Conservation (phyloP, 2,888 invertebrate species). For the Deroplatys truncata region DNA sequence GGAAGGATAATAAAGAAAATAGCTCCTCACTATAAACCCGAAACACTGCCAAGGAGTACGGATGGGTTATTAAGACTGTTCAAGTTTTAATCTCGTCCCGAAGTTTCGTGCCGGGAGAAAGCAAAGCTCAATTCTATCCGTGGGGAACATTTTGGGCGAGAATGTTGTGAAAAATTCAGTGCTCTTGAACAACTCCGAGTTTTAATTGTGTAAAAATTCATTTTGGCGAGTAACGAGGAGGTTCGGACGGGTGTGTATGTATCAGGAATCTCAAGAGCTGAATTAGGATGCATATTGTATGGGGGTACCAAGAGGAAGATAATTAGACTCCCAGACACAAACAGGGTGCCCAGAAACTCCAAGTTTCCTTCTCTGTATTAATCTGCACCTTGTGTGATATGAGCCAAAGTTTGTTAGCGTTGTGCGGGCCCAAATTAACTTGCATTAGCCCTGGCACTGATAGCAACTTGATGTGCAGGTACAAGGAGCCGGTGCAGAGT, state of each 20-base stretch:
- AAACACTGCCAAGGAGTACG: neutral
- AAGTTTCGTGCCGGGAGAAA: neutral
- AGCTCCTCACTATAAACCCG: neutral
- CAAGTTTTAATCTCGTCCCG: neutral
- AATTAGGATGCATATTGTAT: conserved; percentile 23
- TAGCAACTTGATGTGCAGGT: neutral
- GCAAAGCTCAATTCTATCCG: neutral
- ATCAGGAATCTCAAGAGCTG: conserved; percentile 4
- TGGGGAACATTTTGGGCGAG: neutral
- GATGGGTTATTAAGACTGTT: neutral
- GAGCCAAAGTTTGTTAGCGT: neutral
- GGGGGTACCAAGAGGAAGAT: neutral
- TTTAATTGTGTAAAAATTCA: neutral
- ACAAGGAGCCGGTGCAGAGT: neutral
- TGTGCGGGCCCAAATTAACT: neutral
- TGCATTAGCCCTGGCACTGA: neutral
- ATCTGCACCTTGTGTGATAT: neutral
- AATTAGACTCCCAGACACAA: neutral
- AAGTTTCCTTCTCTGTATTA: neutral
- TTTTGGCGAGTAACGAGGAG: neutral
- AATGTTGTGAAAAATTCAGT: neutral
- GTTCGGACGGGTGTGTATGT: neutral
- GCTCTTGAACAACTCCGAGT: neutral
- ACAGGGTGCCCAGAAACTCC: neutral
- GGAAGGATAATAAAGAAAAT: neutral